A percentile compares a stretch with the other conserved stretches of the same genome.
Evolutionary conservation across 2,888 invertebrate genomes (phyloP).

Genomic region (Erebia aethiops): DNA sequence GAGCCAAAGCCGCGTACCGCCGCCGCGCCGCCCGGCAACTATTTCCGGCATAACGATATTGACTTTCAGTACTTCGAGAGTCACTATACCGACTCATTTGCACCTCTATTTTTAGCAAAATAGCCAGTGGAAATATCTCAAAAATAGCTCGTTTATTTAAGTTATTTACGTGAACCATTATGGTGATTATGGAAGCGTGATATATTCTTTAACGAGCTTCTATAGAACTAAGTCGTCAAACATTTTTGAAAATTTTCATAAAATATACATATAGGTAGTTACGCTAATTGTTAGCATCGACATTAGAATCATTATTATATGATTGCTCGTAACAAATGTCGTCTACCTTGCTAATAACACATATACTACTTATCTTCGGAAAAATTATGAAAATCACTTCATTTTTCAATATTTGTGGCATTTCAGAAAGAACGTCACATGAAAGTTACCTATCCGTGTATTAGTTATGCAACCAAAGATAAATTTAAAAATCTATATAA

Average conservation of each 20-base stretch:
- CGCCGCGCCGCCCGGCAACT: conserved; percentile 24
- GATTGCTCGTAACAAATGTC: neutral
- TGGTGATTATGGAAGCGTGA: conserved; percentile 7
- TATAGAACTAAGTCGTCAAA: conserved; percentile 1
- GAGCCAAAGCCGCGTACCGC: conserved; percentile 20
- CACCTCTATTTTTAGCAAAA: conserved; percentile 28
- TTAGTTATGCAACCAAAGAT: too few relatives aligned
- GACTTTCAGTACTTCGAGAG: conserved; percentile 35
- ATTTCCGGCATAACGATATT: conserved; percentile 38
- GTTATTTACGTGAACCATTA: conserved; percentile 7
- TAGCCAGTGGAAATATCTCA: neutral
- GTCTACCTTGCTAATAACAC: neutral
- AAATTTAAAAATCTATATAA: too few relatives aligned
- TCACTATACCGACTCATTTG: conserved; percentile 19
- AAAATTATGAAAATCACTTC: too few relatives aligned
- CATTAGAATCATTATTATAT: neutral
- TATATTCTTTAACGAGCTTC: neutral
- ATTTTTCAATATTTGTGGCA: neutral
- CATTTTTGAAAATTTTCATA: neutral
- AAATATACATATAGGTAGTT: neutral
- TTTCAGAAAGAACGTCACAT: neutral
- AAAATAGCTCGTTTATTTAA: conserved; percentile 6
- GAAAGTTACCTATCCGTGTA: too few relatives aligned
- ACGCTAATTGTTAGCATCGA: neutral
- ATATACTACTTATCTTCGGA: too few relatives aligned